Base-by-base conservation (phyloP, 2,113 vertebrate species). In the Megaleporinus macrocephalus region DNA sequence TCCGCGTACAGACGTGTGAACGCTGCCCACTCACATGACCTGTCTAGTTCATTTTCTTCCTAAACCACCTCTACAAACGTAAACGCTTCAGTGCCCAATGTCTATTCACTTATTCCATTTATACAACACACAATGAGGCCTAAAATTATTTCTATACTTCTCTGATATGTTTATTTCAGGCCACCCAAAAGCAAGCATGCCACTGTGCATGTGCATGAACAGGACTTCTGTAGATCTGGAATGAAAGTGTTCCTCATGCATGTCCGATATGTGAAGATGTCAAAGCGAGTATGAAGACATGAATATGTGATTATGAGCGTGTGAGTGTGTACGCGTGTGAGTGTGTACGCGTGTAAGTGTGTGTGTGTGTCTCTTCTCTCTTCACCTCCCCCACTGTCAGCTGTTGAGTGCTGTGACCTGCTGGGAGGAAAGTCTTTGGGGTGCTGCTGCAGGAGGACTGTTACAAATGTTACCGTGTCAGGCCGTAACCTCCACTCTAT, bases 341-440 rank as follows among this genome's bases (percentile, higher is more conserved):
- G 44, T 73, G 30, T 33, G 27, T 69, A n/a, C 66, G 41, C 29
- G 36, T 78, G 36, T 68, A 11, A 73, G 29, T 55, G 65, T 41
- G 2, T 1, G 13, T 70, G 71, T 61, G 44, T 62, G 63, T 59
- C 24, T 79, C 24, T 73, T 13, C 22, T 63, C 73, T 86, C 30
- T 41, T 69, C 81, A 78, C 81, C 77, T 75, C 77, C 86, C 78
- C 81, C 83, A 65, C 68, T 47, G 63, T 86, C 86, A 84, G 86
- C 86, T 87, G 86, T 85, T 83, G 47, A 78, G 73, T 61, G 72
- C 66, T 69, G 77, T 65, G 86, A 78, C 75, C 80, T 78, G 80
- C 53, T 30, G 59, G 47, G 74, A 75, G 62, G 74, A 68, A 51
- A 57, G 78, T 24, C 51, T 78, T 61, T 78, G 36, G 68, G 75